Conservation (phyloP, 2,888 invertebrate genomes). For the Protodeltote pygarga region DNA sequence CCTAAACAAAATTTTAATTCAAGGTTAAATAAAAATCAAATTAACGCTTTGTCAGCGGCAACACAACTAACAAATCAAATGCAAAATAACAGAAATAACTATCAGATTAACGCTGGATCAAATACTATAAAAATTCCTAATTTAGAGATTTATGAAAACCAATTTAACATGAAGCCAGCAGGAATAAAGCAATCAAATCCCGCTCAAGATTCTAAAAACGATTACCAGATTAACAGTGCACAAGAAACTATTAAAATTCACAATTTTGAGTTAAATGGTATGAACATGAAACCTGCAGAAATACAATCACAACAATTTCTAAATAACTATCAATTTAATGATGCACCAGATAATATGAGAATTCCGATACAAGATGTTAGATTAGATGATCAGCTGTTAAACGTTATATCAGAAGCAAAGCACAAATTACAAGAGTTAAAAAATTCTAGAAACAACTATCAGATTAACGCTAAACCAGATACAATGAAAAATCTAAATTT, state of each 20-base stretch:
- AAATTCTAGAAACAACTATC: too few relatives aligned
- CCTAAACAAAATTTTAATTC: not conserved
- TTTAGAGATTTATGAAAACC: not conserved
- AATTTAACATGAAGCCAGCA: not conserved
- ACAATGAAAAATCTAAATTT: too few relatives aligned
- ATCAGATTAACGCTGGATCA: not conserved
- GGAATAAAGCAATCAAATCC: not conserved
- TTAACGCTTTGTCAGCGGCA: constrained; percentile 2
- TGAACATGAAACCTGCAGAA: too few relatives aligned
- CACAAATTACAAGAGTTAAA: too few relatives aligned
- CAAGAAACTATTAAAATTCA: constrained; percentile 1
- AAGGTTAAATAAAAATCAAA: not conserved
- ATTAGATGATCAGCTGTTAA: too few relatives aligned
- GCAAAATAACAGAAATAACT: constrained; percentile 10
- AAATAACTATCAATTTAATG: too few relatives aligned
- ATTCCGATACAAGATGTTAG: too few relatives aligned
- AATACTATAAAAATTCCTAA: not conserved
- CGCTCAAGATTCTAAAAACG: not conserved
- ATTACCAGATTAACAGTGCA: not conserved
- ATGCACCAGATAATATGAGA: too few relatives aligned
- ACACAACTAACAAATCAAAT: constrained; percentile 6
- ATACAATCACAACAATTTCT: too few relatives aligned
- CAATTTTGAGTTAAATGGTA: not conserved
- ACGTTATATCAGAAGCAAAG: too few relatives aligned
- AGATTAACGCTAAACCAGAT: too few relatives aligned